phyloP scores from a whole-genome alignment of 2,797 vertebrate genomes.

The Micromesistius poutassou region DNA sequence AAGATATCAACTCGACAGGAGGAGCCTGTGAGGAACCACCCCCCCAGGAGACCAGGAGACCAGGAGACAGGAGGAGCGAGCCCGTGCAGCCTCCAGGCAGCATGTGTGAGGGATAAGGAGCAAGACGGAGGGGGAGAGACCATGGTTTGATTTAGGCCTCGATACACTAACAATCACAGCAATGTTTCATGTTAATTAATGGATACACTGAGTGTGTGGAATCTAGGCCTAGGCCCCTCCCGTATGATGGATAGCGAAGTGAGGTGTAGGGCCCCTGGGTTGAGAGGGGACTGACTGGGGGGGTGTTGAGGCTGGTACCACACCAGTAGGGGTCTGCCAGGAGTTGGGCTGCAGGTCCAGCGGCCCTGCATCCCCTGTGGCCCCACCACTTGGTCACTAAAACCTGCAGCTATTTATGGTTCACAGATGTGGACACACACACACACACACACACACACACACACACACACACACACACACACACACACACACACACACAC shows the following conservation, averaged over 20 bases:
- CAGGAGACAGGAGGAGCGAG: too few relatives aligned
- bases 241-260: neutral
- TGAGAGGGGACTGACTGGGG: neutral
- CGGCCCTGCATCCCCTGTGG: slow-evolving; percentile 30
- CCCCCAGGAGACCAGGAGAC: too few relatives aligned
- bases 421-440: slow-evolving; percentile 66
- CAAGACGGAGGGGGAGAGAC: slow-evolving; percentile 7
- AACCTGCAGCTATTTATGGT: slow-evolving; percentile 59
- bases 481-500: too few relatives aligned
- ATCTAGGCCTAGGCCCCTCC: slow-evolving; percentile 17
- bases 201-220: slow-evolving; percentile 17
- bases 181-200: slow-evolving; percentile 49
- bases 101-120: slow-evolving; percentile 7
- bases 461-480: slow-evolving; percentile 20
- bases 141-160: slow-evolving; percentile 25
- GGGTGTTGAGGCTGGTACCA: slow-evolving; percentile 13
- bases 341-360: slow-evolving; percentile 42
- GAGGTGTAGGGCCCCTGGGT: neutral
- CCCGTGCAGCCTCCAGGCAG: too few relatives aligned
- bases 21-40: too few relatives aligned
- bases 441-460: slow-evolving; percentile 22
- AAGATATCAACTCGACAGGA: neutral
- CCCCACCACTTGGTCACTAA: slow-evolving; percentile 42
- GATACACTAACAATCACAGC: slow-evolving; percentile 19
- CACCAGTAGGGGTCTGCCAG: slow-evolving; percentile 42